Evolutionary conservation across 2,797 vertebrate genomes (phyloP).

Genomic region (Pseudochirops cupreus): DNA sequence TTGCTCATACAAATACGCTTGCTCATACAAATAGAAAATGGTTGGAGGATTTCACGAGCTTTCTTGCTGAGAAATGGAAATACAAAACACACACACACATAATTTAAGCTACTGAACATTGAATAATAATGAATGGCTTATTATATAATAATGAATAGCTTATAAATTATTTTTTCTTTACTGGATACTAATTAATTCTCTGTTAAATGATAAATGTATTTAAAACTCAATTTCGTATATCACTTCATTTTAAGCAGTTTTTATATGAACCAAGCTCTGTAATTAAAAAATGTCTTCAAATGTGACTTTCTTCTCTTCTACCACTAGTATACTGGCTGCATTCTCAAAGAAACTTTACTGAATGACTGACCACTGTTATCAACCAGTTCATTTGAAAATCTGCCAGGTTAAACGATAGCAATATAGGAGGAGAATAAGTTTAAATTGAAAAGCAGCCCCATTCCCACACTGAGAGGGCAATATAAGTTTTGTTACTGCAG

Average conservation of each 20-base stretch:
- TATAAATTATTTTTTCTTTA: background rate
- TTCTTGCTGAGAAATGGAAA: background rate
- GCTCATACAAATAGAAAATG: background rate
- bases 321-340: background rate
- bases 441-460: background rate
- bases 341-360: background rate
- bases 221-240: background rate
- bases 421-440: background rate
- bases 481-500: background rate
- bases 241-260: background rate
- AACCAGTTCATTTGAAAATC: background rate
- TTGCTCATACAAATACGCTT: background rate
- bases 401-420: background rate
- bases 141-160: background rate
- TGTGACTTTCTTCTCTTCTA: background rate
- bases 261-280: background rate
- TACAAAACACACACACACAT: too few relatives aligned
- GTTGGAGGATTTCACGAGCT: background rate
- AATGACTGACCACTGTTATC: background rate
- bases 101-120: background rate
- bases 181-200: background rate
- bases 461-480: background rate
- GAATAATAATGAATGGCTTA: background rate
- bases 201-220: background rate
- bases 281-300: background rate